phyloP scores from a whole-genome alignment of 2,888 invertebrate species.

The Gari tellinella region DNA sequence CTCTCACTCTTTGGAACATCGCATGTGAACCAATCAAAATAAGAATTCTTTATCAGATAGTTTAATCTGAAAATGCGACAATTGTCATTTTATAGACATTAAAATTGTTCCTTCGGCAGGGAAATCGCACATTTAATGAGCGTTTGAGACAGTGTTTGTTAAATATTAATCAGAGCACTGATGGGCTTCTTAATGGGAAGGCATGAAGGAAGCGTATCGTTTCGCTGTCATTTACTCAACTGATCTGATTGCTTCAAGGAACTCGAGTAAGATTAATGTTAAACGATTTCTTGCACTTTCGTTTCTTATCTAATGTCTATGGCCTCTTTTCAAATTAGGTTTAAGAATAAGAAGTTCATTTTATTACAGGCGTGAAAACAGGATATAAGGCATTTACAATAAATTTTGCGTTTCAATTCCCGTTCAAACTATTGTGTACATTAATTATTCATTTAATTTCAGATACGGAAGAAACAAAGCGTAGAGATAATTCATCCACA shows the following conservation, averaged over 20 bases:
- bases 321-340: too few species aligned
- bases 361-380: too few species aligned
- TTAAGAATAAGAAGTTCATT: too few species aligned
- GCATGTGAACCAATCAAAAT: slow-evolving; percentile 7
- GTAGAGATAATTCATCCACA: not conserved
- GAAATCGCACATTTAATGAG: slow-evolving; percentile 3
- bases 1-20: not conserved
- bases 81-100: slow-evolving; percentile 35
- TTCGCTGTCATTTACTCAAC: too few species aligned
- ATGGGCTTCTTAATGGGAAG: not conserved
- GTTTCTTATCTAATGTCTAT: too few species aligned
- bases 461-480: slow-evolving; percentile 1
- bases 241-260: too few species aligned
- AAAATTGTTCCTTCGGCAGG: slow-evolving; percentile 17
- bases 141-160: slow-evolving; percentile 18
- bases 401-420: not conserved
- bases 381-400: too few species aligned
- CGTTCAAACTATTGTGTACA: not conserved
- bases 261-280: too few species aligned
- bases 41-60: slow-evolving; percentile 13
- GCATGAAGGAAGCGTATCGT: too few species aligned
- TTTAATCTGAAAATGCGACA: slow-evolving; percentile 4
- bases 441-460: not conserved
- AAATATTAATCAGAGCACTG: slow-evolving; percentile 25
- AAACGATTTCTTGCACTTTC: too few species aligned